Evolutionary conservation across 2,797 vertebrate genomes (phyloP), one percentile per base, ranked within the genome.

Genomic region (Lithobates sylvaticus): DNA sequence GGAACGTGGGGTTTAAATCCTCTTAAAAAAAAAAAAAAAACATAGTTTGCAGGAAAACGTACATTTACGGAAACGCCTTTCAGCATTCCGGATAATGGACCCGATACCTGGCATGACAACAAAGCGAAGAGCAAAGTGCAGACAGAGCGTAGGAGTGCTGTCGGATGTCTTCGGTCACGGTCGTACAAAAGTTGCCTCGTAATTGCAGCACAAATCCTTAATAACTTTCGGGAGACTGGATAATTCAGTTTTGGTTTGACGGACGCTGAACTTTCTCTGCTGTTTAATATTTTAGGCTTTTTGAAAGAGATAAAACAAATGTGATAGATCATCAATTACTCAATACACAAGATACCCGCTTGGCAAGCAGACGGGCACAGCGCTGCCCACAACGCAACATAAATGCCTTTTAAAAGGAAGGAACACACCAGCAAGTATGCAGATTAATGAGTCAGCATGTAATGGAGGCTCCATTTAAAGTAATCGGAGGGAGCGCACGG

Each of bases 231-330:
- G 65, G 10, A 75, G 34, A 67, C 54, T 73, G 80, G 15, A 81
- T 61, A 81, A 32, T 77, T 86, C 78, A 27, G 2, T 3, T 72
- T 29, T 86, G 90, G 84, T 89, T 91, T 89, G 65, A 84, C 90
- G 67, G 7, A 83, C 65, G 50, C 12, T 84, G 27, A 29, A 8
- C 88, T 84, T 85, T 90, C 89, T 88, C 88, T 29, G n/a, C 91
- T 88, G 81, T 89, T 92, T 84, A 90, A 89, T 90, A 91, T 93
- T 91, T 90, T 89, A 91, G 89, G 54, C 80, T 61, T 61, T 84
- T 0, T 84, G 54, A 88, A 76, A 88, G 79, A 90, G 89, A 84
- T 72, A 86, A 89, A 87, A 61, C 74, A 68, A 67, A 81, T 81
- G 54, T 81, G 78, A 86, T 90, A 87, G 90, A 89, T 89, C 90